Conservation (phyloP, 2,888 invertebrate genomes). For the Octodonta nipae region DNA sequence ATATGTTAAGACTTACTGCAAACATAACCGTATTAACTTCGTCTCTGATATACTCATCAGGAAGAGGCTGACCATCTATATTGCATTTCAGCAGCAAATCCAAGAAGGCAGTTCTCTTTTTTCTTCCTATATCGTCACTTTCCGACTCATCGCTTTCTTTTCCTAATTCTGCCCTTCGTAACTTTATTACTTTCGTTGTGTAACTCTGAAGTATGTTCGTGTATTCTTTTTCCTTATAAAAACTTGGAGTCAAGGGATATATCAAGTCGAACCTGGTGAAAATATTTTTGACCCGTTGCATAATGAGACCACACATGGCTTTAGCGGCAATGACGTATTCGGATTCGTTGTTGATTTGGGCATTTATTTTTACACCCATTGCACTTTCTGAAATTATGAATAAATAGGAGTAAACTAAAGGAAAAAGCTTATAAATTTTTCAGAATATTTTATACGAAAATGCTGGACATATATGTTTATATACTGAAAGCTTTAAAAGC, state of each 20-base stretch:
- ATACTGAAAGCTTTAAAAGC: too few species aligned
- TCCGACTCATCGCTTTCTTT: too few species aligned
- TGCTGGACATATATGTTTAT: too few species aligned
- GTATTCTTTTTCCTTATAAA: constrained; percentile 39
- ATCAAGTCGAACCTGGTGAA: constrained; percentile 41
- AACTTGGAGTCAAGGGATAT: constrained; percentile 42
- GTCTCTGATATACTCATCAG: constrained; percentile 47
- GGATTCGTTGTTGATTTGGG: constrained; percentile 54
- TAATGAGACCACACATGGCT: constrained; percentile 31
- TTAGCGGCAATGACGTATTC: constrained; percentile 61
- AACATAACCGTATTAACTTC: constrained; percentile 67
- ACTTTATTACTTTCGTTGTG: constrained; percentile 3
- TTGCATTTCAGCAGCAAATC: constrained; percentile 47
- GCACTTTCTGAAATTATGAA: constrained; percentile 68
- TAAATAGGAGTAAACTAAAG: too few species aligned
- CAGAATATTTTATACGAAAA: too few species aligned
- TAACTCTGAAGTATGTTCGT: constrained; percentile 36
- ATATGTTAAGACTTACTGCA: too few species aligned
- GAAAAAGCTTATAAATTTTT: too few species aligned
- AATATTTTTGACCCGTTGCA: constrained; percentile 28
- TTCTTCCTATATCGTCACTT: constrained; percentile 21
- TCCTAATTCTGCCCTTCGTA: too few species aligned
- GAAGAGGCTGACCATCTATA: constrained; percentile 44
- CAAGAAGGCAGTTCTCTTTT: constrained; percentile 52
- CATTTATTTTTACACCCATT: constrained; percentile 64